A percentile compares a stretch with the other conserved stretches of the same genome.
These are phyloP conservation scores for Leptura quadrifasciata DNA, from an alignment of 2,888 invertebrate genomes.

Conservation along the genomic window DNA sequence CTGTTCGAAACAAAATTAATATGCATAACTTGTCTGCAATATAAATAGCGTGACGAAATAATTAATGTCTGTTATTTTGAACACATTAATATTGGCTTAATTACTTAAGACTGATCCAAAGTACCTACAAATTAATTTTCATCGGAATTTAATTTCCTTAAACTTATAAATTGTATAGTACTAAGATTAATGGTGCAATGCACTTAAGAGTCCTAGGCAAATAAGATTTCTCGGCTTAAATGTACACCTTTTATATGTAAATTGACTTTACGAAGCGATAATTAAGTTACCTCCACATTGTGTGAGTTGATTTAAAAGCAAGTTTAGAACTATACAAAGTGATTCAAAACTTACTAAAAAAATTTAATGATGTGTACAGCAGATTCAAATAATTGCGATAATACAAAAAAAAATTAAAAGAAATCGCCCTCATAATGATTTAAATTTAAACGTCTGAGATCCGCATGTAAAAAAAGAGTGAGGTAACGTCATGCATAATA, in stretches of 20 bases:
- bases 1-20: conserved; percentile 21
- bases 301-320: too few species aligned
- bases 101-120: conserved; percentile 44
- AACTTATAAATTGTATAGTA: conserved; percentile 51
- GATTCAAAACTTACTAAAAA: too few species aligned
- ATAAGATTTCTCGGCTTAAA: conserved; percentile 9
- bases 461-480: too few species aligned
- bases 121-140: conserved; percentile 50
- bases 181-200: conserved; percentile 48
- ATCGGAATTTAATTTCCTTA: conserved; percentile 52
- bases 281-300: not conserved
- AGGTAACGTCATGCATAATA: too few species aligned
- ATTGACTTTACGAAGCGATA: not conserved
- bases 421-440: too few species aligned
- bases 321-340: too few species aligned
- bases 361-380: too few species aligned
- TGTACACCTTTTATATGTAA: conserved; percentile 15
- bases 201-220: conserved; percentile 21
- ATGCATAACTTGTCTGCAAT: conserved; percentile 14
- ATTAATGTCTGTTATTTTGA: conserved; percentile 35
- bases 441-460: too few species aligned
- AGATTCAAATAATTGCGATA: too few species aligned
- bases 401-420: too few species aligned
- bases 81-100: conserved; percentile 47
- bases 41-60: conserved; percentile 36